A percentile compares a stretch with the other conserved stretches of the same genome.
Conservation (phyloP, 1,140 invertebrate species). For the Campoletis sonorensis region DNA sequence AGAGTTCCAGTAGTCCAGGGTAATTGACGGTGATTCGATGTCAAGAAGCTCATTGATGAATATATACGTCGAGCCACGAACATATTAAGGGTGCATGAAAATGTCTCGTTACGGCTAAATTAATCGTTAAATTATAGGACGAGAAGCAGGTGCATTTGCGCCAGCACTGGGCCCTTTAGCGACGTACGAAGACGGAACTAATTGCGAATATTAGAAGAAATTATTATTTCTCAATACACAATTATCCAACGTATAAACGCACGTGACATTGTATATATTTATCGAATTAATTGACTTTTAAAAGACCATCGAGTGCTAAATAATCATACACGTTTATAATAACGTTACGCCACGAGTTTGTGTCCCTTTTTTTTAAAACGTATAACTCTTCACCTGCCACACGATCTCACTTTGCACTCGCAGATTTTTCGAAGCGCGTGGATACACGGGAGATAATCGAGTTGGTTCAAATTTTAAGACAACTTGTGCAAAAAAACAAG, state of each 20-base stretch:
- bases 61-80: neutral
- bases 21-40: neutral
- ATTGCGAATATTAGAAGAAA: constrained; percentile 3
- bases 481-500: neutral
- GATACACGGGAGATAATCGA: neutral
- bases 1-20: neutral
- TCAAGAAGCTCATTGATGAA: neutral
- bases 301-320: neutral
- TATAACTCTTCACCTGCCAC: neutral
- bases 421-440: neutral
- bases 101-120: constrained; percentile 1
- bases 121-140: constrained; percentile 2
- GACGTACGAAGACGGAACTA: neutral
- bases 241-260: neutral
- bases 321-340: neutral
- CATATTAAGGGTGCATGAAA: neutral
- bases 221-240: neutral
- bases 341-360: neutral
- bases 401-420: neutral
- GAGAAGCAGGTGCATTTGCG: neutral
- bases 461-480: neutral
- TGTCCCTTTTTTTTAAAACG: neutral
- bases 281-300: constrained; percentile 5
- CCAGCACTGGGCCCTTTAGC: neutral
- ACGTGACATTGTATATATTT: neutral